Conservation (phyloP, 2,888 invertebrate species). For the Euplagia quadripunctaria region DNA sequence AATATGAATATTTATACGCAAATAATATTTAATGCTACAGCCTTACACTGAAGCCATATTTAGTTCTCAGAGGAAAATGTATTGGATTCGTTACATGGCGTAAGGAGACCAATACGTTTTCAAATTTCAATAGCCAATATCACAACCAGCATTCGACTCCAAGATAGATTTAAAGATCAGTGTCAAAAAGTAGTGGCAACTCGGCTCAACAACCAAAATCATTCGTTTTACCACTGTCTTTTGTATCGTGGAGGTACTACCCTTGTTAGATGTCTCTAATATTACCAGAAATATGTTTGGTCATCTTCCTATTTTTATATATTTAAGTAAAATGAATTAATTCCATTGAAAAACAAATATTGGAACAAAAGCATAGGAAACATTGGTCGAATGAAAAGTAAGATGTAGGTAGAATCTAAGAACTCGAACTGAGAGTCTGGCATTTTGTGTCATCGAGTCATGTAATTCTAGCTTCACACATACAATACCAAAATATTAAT, state of each 20-base stretch:
- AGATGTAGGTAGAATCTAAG: not conserved
- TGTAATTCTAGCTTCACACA: constrained; percentile 4
- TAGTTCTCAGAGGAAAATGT: not conserved
- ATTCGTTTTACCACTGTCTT: not conserved
- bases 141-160: no score
- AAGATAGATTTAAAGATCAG: not conserved
- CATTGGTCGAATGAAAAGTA: not conserved
- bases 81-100: not conserved
- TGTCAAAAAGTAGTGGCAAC: not conserved
- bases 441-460: no score
- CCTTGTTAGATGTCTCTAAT: no score
- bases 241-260: no score
- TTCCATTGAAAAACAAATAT: no score
- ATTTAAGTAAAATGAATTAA: no score
- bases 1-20: not conserved
- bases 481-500: not conserved
- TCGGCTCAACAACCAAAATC: not conserved
- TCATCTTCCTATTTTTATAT: no score
- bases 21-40: not conserved
- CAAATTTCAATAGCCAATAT: not conserved
- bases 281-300: no score
- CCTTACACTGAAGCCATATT: not conserved
- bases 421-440: no score
- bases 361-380: not conserved
- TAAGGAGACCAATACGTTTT: not conserved